Percentiles rank a stretch among this genome's conserved stretches.
Conservation (phyloP, 2,888 invertebrate species). For the Harpalus rufipes region DNA sequence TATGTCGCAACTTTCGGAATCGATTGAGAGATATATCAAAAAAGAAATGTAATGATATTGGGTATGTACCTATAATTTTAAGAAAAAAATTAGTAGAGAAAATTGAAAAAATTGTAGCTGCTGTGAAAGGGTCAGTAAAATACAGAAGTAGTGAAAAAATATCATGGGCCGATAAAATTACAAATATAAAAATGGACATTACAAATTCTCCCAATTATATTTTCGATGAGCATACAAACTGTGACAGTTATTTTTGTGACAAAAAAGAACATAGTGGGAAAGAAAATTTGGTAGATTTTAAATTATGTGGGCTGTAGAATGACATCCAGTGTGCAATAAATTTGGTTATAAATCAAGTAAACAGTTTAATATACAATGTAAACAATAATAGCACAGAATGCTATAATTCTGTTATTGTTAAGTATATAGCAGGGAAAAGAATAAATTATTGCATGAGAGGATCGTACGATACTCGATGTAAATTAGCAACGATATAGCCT, state of each 20-base stretch:
- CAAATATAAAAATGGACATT: neutral
- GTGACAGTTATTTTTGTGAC: neutral
- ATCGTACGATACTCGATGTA: too few species aligned
- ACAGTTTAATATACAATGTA: too few species aligned
- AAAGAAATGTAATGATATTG: constrained; percentile 28
- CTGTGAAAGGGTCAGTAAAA: neutral
- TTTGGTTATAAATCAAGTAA: too few species aligned
- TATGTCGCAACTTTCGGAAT: constrained; percentile 41
- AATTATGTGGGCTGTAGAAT: too few species aligned
- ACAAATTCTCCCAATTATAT: neutral
- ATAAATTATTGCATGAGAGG: too few species aligned
- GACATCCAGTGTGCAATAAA: too few species aligned
- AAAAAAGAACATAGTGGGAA: constrained; percentile 70
- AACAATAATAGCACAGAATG: constrained; percentile 33
- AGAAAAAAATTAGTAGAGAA: constrained; percentile 2
- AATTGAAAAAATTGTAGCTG: neutral
- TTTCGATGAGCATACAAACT: neutral
- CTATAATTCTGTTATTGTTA: constrained; percentile 8
- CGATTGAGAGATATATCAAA: constrained; percentile 18
- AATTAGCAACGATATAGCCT: too few species aligned
- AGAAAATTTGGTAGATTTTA: constrained; percentile 33
- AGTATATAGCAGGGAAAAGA: too few species aligned
- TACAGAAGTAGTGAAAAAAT: too few species aligned
- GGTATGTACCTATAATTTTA: neutral
- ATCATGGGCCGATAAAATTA: too few species aligned